These are phyloP conservation scores for Nylanderia fulva DNA, from an alignment of 1,140 invertebrate genomes.

Conservation along the genomic window DNA sequence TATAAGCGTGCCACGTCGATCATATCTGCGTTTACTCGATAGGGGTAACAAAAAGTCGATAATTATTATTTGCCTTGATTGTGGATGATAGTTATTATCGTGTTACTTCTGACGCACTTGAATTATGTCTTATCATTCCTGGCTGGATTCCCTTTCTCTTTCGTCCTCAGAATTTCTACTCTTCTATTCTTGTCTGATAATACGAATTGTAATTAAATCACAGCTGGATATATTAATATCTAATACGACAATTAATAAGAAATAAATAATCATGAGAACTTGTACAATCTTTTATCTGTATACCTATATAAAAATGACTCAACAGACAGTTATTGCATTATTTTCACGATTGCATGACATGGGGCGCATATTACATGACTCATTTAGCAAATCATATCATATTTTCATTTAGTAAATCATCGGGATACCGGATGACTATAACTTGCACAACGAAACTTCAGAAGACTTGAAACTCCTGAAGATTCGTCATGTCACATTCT, in stretches of 20 bases:
- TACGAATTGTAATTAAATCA: background rate
- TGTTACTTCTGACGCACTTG: slow-evolving; percentile 33
- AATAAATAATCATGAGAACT: background rate
- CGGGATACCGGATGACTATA: background rate
- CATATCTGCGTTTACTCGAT: slow-evolving; percentile 6
- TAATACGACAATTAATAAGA: slow-evolving; percentile 21
- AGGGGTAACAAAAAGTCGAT: slow-evolving; percentile 21
- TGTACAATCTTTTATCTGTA: background rate
- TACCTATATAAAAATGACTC: background rate
- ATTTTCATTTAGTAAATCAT: background rate
- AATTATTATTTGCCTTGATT: slow-evolving; percentile 58
- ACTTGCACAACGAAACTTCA: background rate
- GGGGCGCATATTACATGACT: background rate
- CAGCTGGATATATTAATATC: background rate
- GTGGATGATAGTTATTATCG: slow-evolving; percentile 65
- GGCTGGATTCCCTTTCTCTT: background rate
- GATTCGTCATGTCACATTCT: slow-evolving; percentile 21
- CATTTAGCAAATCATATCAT: background rate
- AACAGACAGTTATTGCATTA: background rate
- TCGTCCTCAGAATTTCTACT: background rate
- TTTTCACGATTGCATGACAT: background rate
- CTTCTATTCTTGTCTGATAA: background rate
- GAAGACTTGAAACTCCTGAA: background rate
- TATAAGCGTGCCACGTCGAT: slow-evolving; percentile 22
- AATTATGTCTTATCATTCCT: slow-evolving; percentile 42